Percentiles rank a stretch among this genome's conserved stretches.
Evolutionary conservation across 2,113 vertebrate genomes (phyloP).

Genomic region (Ailuropoda melanoleuca): DNA sequence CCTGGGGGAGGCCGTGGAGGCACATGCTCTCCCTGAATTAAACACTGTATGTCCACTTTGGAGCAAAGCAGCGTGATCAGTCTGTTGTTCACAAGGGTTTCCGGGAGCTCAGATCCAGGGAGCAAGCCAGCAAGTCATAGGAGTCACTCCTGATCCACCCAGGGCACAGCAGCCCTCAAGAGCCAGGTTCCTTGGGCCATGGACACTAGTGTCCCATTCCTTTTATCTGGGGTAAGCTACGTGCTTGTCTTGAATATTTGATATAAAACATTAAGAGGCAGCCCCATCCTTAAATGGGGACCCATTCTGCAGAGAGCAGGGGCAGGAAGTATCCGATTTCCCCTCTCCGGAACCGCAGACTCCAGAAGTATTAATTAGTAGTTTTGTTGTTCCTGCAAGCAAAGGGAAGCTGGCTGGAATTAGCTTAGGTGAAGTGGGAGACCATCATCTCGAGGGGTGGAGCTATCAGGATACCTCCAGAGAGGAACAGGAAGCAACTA

Average conservation of each 20-base stretch:
- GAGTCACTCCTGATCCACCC: neutral
- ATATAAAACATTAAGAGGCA: neutral
- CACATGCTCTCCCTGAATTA: rapidly evolving
- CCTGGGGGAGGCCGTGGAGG: rapidly evolving
- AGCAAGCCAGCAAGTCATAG: neutral
- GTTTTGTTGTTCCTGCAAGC: neutral
- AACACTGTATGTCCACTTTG: neutral
- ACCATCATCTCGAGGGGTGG: neutral
- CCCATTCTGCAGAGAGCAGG: neutral
- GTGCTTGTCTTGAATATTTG: neutral
- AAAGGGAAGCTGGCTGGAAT: neutral
- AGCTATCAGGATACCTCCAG: neutral
- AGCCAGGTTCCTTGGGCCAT: neutral
- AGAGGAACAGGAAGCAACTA: neutral
- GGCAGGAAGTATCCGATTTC: neutral
- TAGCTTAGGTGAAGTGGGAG: neutral
- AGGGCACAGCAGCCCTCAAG: neutral
- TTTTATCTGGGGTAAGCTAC: neutral
- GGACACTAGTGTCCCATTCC: neutral
- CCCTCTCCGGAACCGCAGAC: neutral
- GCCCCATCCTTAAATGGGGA: neutral
- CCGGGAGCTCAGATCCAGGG: neutral
- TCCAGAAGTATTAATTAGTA: neutral
- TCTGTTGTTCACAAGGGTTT: neutral
- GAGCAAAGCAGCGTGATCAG: neutral